Evolutionary conservation across 2,113 vertebrate genomes (phyloP), one percentile per base, ranked within the genome.

Genomic region (Coturnix japonica): DNA sequence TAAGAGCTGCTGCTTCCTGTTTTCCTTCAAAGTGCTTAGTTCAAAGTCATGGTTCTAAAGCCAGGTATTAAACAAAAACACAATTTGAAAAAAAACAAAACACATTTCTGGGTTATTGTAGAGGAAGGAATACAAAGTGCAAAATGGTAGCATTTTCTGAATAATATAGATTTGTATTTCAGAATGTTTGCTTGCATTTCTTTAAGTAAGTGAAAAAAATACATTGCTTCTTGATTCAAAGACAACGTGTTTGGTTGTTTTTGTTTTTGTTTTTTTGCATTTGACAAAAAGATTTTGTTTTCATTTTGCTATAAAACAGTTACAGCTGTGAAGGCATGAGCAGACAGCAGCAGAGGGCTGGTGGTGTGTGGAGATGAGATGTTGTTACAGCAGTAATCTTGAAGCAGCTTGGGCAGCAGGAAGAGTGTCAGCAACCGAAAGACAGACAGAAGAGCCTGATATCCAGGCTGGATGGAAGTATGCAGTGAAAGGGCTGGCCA

Each of bases 201-300:
- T 85, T 69, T 51, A 87, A 22, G 8, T 77, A 84, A 92, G 25
- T 59, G 78, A 73, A 89, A 92, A 66, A 20, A 93, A 90, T 77
- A 87, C 47, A 75, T 37, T 57, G 17, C 7, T 53, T 80, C 64
- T 73, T 54, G 33, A 72, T 44, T 57, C 31, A 61, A 60, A 93
- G 28, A 9, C 5, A 65, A 13, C 49, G n/a, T 37, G 37, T 37
- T 37, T 37, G 37, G 37, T 37, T 37, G 37, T 37, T 37, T 37
- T 37, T 37, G n/a, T 37, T 37, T 37, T 69, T 81, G 79, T 75
- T 53, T 1, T 78, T 79, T 73, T 2, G 67, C 26, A 8, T 26
- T 81, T 70, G 41, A 82, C 41, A 85, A 81, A 89, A 89, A 44
- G 23, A 16, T 92, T 91, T 81, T 76, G 19, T 81, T 96, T 93